These are phyloP conservation scores for Rhodinocichla rosea DNA, from an alignment of 2,113 vertebrate species.

Conservation along the genomic window DNA sequence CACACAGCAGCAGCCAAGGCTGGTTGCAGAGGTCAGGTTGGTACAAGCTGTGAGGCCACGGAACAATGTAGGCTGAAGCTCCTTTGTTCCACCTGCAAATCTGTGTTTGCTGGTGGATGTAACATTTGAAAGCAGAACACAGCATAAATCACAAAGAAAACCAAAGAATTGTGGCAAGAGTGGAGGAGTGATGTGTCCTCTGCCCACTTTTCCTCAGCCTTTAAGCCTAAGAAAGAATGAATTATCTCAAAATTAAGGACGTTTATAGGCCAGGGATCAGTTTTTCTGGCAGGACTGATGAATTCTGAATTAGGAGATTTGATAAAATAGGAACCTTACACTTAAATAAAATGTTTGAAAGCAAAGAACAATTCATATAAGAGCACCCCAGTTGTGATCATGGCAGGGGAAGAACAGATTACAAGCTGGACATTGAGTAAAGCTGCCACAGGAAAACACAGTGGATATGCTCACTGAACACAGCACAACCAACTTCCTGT, in stretches of 20 bases:
- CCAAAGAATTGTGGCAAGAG: not conserved
- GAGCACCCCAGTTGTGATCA: not conserved
- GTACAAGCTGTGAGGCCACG: not conserved
- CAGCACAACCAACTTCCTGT: not conserved
- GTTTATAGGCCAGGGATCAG: not conserved
- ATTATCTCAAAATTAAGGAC: not conserved
- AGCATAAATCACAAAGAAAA: not conserved
- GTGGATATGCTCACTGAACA: not conserved
- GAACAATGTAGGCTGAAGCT: not conserved
- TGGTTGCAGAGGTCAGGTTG: not conserved
- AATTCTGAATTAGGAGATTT: not conserved
- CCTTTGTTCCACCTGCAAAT: not conserved
- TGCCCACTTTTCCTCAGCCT: not conserved
- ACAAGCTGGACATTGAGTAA: not conserved
- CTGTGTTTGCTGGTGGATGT: not conserved
- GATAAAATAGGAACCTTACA: not conserved
- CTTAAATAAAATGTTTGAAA: constrained; percentile 25
- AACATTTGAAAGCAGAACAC: not conserved
- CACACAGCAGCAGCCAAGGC: not conserved
- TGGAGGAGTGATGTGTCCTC: not conserved
- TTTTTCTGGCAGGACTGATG: not conserved
- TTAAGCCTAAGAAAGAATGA: not conserved
- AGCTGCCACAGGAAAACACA: not conserved
- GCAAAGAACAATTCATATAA: not conserved
- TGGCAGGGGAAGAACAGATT: not conserved